These are phyloP conservation scores for Glyphotaelius pellucidus DNA, from an alignment of 2,888 invertebrate species.

Conservation along the genomic window DNA sequence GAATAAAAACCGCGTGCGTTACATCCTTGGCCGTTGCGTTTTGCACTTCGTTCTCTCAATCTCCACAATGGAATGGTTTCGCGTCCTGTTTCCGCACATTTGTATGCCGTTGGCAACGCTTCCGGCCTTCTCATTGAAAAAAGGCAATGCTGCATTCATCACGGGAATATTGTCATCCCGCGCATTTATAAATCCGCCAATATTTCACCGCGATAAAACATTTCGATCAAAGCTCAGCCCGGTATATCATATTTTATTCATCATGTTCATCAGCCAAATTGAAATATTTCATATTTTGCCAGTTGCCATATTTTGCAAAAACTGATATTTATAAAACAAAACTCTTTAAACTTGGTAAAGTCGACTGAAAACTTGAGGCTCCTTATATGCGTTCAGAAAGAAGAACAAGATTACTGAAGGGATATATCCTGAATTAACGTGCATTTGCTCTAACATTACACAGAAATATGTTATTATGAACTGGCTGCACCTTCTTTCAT, in stretches of 20 bases:
- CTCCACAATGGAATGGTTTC: neutral
- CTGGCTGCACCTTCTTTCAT: no score
- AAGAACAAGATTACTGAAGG: no score
- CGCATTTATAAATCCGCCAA: neutral
- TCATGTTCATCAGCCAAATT: no score
- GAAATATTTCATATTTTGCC: no score
- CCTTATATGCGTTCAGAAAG: no score
- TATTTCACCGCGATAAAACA: neutral
- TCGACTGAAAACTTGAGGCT: no score
- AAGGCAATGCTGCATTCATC: neutral
- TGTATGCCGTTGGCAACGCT: neutral
- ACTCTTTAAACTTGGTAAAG: no score
- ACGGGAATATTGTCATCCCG: neutral
- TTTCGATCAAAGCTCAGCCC: neutral
- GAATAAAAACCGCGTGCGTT: neutral
- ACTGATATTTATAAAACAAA: no score
- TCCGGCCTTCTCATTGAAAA: neutral
- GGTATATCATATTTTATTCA: neutral
- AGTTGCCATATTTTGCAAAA: no score
- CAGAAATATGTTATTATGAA: no score
- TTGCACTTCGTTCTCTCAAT: neutral
- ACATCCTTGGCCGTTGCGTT: neutral
- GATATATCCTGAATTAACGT: no score
- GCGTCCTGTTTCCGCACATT: neutral
- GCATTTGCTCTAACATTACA: no score